These are phyloP conservation scores for Hirudo medicinalis DNA, from an alignment of 1,140 invertebrate species.

Conservation along the genomic window DNA sequence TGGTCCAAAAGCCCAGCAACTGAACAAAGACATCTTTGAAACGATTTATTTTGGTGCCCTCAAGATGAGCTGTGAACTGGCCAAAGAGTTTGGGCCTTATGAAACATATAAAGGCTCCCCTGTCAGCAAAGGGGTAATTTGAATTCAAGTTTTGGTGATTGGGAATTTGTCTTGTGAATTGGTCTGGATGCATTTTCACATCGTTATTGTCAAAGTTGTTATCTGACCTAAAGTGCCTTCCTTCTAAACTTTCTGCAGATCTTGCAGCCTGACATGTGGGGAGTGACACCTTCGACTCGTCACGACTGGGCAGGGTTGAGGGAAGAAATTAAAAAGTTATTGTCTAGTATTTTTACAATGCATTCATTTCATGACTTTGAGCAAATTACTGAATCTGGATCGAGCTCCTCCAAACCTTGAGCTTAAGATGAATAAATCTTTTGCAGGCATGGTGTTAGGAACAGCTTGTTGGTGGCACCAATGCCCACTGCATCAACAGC, in stretches of 20 bases:
- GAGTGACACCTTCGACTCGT: conserved; percentile 66
- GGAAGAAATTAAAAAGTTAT: conserved; percentile 62
- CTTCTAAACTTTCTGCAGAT: conserved; percentile 45
- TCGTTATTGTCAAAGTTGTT: conserved; percentile 15
- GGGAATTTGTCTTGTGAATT: neutral
- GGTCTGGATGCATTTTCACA: too few species aligned
- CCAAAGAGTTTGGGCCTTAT: conserved; percentile 71
- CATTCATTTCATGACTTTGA: too few species aligned
- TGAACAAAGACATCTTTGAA: conserved; percentile 96
- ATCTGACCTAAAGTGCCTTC: conserved; percentile 20
- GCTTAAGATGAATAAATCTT: neutral
- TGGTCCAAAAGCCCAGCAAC: conserved; percentile 59
- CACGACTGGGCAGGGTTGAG: conserved; percentile 82
- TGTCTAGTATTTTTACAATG: neutral
- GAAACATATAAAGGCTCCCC: conserved; percentile 80
- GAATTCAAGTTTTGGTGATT: conserved; percentile 8
- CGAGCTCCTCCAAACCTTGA: too few species aligned
- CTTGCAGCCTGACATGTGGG: conserved; percentile 97
- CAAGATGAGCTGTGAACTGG: conserved; percentile 89
- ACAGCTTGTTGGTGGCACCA: conserved; percentile 84
- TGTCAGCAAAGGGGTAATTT: conserved; percentile 70
- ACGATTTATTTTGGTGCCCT: conserved; percentile 94
- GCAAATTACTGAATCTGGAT: too few species aligned
- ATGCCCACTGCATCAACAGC: conserved; percentile 99
- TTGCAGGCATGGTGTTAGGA: conserved; percentile 66